Evolutionary conservation across 2,113 vertebrate genomes (phyloP), one percentile per base, ranked within the genome.

Genomic region (Spheniscus mendiculus): DNA sequence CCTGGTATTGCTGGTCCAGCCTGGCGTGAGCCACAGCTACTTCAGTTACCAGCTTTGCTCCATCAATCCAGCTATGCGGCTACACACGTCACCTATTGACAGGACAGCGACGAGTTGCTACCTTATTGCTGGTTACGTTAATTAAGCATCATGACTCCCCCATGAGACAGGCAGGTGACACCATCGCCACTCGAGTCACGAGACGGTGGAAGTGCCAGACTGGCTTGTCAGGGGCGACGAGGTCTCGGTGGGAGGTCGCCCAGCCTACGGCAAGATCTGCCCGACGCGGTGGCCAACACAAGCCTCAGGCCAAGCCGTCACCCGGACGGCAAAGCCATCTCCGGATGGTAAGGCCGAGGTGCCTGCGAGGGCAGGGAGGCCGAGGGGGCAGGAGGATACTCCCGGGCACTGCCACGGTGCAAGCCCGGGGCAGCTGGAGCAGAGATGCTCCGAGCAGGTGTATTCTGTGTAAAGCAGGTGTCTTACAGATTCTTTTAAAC

Each of bases 401-500:
- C 40, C 34, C 11, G 23, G 78, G 18, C 20, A 11, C 79, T 15
- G 90, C 79, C 76, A 19, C 65, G 38, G 52, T 8, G 38, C 49
- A 8, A 77, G 69, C 42, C 38, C 78, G 0, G 47, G 62, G 78
- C 89, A n/a, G 72, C 86, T 1, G 78, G 12, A 18, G 56, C 49
- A 29, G 73, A 27, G 58, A 3, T 10, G 47, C 69, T 12, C 52
- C 0, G 29, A 61, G 86, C 89, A 26, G 38, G n/a, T 27, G 67
- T 6, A 1, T 6, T 0, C 65, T 8, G 6, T 6, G 38, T 0
- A 6, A 5, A 36, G 58, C 79, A 15, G 74, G 14, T 11, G 55
- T 1, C 2, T 3, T 2, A 16, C 0, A 8, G 70, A 9, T 9
- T 17, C 66, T 22, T 42, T 29, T 2, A 8, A 32, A 47, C 29